Conservation (phyloP, 2,113 vertebrate species). For the Cyanoliseus patagonus region DNA sequence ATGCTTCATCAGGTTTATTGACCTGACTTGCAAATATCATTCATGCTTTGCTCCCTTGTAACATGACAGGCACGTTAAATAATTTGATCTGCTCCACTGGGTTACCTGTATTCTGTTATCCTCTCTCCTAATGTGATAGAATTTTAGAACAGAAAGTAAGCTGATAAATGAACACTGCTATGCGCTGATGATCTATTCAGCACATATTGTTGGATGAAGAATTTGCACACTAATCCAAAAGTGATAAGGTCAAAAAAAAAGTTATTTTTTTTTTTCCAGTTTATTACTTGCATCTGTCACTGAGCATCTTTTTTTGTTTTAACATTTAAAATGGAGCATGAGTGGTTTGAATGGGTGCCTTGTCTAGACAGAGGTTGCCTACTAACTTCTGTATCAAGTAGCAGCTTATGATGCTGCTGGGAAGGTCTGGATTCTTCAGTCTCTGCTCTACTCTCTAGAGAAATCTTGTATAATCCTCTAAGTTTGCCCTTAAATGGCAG, state of each 20-base stretch:
- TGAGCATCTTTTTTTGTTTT: neutral
- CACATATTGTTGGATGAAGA: neutral
- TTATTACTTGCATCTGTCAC: constrained; percentile 20
- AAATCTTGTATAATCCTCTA: neutral
- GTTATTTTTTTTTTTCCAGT: neutral
- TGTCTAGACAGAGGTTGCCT: neutral
- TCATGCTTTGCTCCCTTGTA: neutral
- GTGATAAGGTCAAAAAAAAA: neutral
- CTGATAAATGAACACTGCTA: neutral
- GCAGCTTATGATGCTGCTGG: neutral
- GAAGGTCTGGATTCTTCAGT: neutral
- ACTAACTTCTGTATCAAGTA: neutral
- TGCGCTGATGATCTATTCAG: neutral
- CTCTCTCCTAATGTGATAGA: neutral
- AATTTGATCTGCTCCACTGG: neutral
- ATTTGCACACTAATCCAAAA: constrained; percentile 9
- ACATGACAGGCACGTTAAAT: neutral
- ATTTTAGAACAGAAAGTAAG: neutral
- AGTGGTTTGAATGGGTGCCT: neutral
- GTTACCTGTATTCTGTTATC: neutral
- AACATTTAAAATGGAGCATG: neutral
- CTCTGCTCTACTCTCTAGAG: neutral
- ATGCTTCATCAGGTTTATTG: neutral
- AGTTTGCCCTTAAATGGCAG: neutral
- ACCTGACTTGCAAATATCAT: neutral